Evolutionary conservation across 2,113 vertebrate species (phyloP).

Genomic region (Hiodon alosoides): DNA sequence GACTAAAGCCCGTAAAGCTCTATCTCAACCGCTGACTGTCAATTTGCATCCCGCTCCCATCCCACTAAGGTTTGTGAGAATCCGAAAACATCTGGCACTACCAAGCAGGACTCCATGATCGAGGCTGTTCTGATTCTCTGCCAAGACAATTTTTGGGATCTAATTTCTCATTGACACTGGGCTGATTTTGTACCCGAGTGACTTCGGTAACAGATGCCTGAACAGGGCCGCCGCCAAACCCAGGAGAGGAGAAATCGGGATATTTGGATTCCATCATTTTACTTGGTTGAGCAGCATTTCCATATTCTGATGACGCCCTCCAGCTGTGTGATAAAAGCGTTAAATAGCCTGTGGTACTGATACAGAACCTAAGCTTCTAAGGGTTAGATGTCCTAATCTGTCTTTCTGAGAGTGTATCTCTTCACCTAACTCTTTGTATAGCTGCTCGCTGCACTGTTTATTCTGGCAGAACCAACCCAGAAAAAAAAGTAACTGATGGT

Average conservation of each 20-base stretch:
- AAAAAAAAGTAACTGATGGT: slow-evolving; percentile 3
- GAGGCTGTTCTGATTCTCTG: neutral
- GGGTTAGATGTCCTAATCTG: neutral
- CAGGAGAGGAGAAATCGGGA: neutral
- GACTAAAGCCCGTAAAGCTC: neutral
- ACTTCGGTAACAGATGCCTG: neutral
- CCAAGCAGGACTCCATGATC: neutral
- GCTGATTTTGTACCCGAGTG: slow-evolving; percentile 14
- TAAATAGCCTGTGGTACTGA: neutral
- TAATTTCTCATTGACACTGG: neutral
- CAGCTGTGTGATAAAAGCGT: too few relatives aligned
- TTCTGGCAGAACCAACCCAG: neutral
- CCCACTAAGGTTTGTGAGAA: neutral
- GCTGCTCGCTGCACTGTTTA: neutral
- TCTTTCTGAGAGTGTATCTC: neutral
- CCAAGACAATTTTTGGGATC: neutral
- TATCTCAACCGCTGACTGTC: neutral
- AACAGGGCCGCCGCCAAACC: neutral
- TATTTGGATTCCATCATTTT: neutral
- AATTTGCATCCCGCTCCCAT: neutral
- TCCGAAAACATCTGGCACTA: neutral
- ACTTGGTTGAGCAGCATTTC: neutral
- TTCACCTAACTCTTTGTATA: neutral
- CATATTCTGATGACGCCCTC: neutral
- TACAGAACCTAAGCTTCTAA: neutral